Percentiles rank a stretch among this genome's conserved stretches.
Conservation (phyloP, 2,797 vertebrate genomes). For the Mustela erminea region DNA sequence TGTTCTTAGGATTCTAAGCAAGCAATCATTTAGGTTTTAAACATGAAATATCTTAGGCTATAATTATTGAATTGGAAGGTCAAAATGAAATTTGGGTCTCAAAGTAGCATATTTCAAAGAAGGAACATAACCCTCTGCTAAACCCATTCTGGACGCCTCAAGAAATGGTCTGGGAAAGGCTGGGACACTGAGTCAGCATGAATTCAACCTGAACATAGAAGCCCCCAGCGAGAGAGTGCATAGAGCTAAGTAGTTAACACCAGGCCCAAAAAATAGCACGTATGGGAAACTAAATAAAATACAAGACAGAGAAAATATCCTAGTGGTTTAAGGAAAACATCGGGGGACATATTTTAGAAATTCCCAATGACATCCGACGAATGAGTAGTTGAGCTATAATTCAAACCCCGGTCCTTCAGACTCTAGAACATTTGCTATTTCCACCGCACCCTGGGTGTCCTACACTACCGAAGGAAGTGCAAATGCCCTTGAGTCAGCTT, state of each 20-base stretch:
- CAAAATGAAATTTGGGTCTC: slow-evolving; percentile 62
- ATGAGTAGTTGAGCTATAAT: slow-evolving; percentile 62
- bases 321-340: slow-evolving; percentile 75
- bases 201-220: slow-evolving; percentile 61
- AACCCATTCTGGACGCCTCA: slow-evolving; percentile 61
- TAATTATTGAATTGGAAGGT: slow-evolving; percentile 73
- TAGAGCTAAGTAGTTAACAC: slow-evolving; percentile 65
- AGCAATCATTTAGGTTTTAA: slow-evolving; percentile 69
- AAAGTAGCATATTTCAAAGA: slow-evolving; percentile 67
- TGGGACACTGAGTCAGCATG: slow-evolving; percentile 29
- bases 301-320: slow-evolving; percentile 60
- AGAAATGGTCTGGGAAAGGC: slow-evolving; percentile 66
- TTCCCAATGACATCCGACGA: slow-evolving; percentile 68
- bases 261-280: slow-evolving; percentile 56
- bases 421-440: neutral
- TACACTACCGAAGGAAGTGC: neutral
- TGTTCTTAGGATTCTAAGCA: slow-evolving; percentile 74
- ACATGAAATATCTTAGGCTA: slow-evolving; percentile 59
- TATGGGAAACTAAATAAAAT: slow-evolving; percentile 73
- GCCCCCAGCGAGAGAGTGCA: slow-evolving; percentile 49
- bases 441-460: neutral
- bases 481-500: neutral
- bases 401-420: slow-evolving; percentile 1
- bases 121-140: slow-evolving; percentile 33
- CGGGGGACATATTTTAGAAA: slow-evolving; percentile 59